Conservation (phyloP, 2,113 vertebrate species). For the Platycercus adscitus region DNA sequence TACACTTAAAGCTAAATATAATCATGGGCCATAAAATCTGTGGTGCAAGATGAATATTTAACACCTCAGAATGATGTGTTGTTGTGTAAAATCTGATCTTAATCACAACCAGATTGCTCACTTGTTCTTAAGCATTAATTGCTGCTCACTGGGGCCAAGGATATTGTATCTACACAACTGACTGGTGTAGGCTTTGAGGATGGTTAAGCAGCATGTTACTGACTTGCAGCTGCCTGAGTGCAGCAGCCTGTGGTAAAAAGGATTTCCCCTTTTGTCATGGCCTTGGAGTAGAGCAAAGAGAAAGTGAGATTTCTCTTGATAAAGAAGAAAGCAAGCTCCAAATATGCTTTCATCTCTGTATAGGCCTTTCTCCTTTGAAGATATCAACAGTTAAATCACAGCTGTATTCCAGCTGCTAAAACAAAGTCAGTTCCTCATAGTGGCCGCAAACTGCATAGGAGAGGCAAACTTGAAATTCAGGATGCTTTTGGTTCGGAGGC, state of each 20-base stretch:
- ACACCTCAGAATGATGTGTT: not conserved
- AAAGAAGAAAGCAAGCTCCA: not conserved
- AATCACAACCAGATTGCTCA: not conserved
- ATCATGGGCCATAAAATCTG: not conserved
- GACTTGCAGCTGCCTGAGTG: not conserved
- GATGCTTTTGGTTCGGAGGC: not conserved
- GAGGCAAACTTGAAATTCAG: not conserved
- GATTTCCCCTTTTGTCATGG: not conserved
- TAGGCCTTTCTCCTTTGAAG: not conserved
- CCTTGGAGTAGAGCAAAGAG: not conserved
- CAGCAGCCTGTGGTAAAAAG: not conserved
- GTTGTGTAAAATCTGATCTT: not conserved
- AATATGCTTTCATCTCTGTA: not conserved
- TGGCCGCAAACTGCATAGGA: not conserved
- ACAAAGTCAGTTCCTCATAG: not conserved
- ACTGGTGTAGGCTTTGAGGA: not conserved
- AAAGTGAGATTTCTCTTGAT: not conserved
- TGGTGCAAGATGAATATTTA: not conserved
- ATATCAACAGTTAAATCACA: not conserved
- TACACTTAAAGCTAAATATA: not conserved
- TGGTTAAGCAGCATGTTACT: not conserved
- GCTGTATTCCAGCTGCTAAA: not conserved
- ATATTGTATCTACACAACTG: not conserved
- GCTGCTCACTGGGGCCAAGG: not conserved
- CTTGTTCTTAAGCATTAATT: not conserved